Conservation (phyloP, 2,797 vertebrate genomes). For the Silurus lanzhouensis region DNA sequence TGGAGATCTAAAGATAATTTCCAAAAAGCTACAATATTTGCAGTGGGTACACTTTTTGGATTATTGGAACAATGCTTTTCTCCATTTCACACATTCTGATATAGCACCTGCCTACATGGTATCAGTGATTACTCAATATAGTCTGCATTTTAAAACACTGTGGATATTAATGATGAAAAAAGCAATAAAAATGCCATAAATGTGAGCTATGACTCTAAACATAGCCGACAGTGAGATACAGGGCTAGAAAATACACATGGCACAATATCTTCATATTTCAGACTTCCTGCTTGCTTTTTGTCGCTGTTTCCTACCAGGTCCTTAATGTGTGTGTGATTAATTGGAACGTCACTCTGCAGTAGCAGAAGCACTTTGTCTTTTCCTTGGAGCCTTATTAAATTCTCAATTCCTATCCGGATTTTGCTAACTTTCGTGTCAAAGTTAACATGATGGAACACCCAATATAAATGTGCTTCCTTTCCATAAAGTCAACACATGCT, state of each 20-base stretch:
- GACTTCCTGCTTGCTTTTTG: constrained; percentile 61
- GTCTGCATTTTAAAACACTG: neutral
- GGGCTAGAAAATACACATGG: constrained; percentile 48
- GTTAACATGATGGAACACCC: constrained; percentile 60
- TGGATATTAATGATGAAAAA: constrained; percentile 11
- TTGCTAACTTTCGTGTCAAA: constrained; percentile 57
- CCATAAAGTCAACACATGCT: constrained; percentile 52
- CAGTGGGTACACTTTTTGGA: neutral
- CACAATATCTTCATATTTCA: constrained; percentile 62
- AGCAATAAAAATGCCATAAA: constrained; percentile 31
- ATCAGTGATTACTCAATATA: neutral
- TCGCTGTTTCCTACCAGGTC: constrained; percentile 41
- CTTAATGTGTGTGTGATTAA: constrained; percentile 57
- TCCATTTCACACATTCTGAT: neutral
- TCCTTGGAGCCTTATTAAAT: constrained; percentile 64
- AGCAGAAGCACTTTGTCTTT: constrained; percentile 49
- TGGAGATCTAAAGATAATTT: neutral
- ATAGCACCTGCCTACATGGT: neutral
- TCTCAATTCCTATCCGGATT: constrained; percentile 54
- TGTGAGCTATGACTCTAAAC: constrained; percentile 23
- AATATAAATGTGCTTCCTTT: constrained; percentile 61
- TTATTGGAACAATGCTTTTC: neutral
- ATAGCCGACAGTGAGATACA: neutral
- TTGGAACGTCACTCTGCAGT: constrained; percentile 61
- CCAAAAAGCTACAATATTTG: neutral